These are phyloP conservation scores for Calephelis nemesis DNA, from an alignment of 1,140 invertebrate species.

Conservation along the genomic window DNA sequence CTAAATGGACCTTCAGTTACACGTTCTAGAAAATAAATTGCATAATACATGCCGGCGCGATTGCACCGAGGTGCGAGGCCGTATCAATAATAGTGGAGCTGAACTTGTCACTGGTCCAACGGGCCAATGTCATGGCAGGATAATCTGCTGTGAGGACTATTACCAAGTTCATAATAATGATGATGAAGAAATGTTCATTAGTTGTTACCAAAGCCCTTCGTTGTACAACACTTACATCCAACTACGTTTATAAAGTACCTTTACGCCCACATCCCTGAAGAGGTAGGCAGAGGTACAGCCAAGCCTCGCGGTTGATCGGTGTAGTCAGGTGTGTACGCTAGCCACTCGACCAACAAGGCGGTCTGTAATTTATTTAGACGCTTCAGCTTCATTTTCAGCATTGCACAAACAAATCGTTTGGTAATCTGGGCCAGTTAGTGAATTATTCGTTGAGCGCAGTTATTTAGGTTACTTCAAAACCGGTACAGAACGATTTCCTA, in stretches of 20 bases:
- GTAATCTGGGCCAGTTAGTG: constrained; percentile 19
- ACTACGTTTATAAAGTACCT: no score
- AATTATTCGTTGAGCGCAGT: constrained; percentile 21
- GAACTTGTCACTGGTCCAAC: constrained; percentile 22
- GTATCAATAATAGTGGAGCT: constrained; percentile 24
- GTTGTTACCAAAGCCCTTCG: no score
- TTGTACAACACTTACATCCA: no score
- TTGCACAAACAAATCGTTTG: constrained; percentile 9
- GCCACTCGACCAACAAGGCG: no score
- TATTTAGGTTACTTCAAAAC: constrained; percentile 35
- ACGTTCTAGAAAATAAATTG: constrained; percentile 8
- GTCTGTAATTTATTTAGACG: not conserved
- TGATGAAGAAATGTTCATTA: no score
- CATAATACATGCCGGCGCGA: constrained; percentile 11
- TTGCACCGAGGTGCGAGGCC: constrained; percentile 22
- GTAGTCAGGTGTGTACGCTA: no score
- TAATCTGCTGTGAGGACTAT: not conserved
- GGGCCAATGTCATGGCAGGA: constrained; percentile 24
- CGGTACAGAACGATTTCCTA: constrained; percentile 42
- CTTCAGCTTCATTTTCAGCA: constrained; percentile 6
- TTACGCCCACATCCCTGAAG: no score
- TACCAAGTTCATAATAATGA: not conserved
- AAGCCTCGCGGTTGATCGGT: no score
- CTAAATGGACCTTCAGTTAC: not conserved
- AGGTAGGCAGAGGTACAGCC: no score